These are phyloP conservation scores for Potorous gilbertii DNA, from an alignment of 2,797 vertebrate genomes.

Conservation along the genomic window DNA sequence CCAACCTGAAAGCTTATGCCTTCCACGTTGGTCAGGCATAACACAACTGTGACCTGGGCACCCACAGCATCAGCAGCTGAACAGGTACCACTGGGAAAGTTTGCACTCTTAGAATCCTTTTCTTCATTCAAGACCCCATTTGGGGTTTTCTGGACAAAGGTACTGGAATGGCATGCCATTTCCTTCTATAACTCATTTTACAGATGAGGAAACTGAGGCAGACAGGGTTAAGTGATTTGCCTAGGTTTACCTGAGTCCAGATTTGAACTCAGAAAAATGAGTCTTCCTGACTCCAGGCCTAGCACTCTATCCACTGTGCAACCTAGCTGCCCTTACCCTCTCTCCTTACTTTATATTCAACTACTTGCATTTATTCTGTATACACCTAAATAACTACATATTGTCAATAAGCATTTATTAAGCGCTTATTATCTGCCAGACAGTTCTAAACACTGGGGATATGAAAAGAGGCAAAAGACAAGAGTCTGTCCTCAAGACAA, in stretches of 20 bases:
- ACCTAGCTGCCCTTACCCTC: too few species aligned
- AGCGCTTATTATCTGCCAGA: too few species aligned
- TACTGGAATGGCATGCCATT: too few species aligned
- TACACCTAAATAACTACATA: background rate
- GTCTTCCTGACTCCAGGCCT: too few species aligned
- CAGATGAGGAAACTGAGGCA: too few species aligned
- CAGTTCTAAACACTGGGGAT: too few species aligned
- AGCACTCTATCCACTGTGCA: too few species aligned
- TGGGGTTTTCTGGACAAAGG: too few species aligned
- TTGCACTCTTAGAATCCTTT: background rate
- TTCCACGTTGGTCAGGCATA: background rate
- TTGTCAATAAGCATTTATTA: background rate
- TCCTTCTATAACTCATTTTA: too few species aligned
- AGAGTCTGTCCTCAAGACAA: background rate
- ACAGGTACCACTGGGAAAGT: background rate
- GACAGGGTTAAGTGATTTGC: too few species aligned
- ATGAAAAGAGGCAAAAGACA: background rate
- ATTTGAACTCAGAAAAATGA: too few species aligned
- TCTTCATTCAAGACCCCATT: background rate
- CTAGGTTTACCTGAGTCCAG: too few species aligned
- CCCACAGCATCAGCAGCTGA: conserved; percentile 22
- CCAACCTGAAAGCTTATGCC: background rate
- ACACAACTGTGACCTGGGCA: background rate
- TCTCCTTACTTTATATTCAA: background rate
- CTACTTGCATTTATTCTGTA: background rate